Percentiles rank a stretch among this genome's conserved stretches.
Conservation (phyloP, 2,113 vertebrate genomes). For the Rhinichthys klamathensis region DNA sequence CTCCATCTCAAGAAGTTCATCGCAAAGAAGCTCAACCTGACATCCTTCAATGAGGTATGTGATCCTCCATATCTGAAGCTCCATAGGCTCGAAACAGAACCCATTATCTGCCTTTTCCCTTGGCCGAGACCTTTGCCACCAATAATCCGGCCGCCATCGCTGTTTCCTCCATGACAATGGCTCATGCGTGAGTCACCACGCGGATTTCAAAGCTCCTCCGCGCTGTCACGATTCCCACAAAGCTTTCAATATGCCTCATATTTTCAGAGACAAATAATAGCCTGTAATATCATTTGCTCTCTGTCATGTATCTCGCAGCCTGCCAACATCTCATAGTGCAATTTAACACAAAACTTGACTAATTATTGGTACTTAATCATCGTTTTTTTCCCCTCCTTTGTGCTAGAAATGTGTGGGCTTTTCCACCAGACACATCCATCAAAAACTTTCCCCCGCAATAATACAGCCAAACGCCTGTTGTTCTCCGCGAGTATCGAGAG, state of each 20-base stretch:
- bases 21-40: slow-evolving; percentile 98
- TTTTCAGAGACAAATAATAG: slow-evolving; percentile 37
- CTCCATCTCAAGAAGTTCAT: slow-evolving; percentile 99
- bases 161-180: slow-evolving; percentile 22
- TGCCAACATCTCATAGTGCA: slow-evolving; percentile 43
- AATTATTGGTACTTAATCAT: slow-evolving; percentile 42
- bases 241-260: slow-evolving; percentile 28
- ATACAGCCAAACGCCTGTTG: slow-evolving; percentile 54
- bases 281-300: slow-evolving; percentile 55
- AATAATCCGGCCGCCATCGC: not conserved
- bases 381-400: slow-evolving; percentile 28
- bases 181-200: slow-evolving; percentile 34
- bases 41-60: slow-evolving; percentile 97
- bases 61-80: slow-evolving; percentile 3
- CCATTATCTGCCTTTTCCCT: not conserved
- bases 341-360: slow-evolving; percentile 46
- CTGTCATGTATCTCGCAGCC: slow-evolving; percentile 49
- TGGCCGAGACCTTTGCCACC: not conserved
- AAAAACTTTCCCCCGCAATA: slow-evolving; percentile 39
- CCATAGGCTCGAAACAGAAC: too few species aligned
- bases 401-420: slow-evolving; percentile 48
- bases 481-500: slow-evolving; percentile 34
- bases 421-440: slow-evolving; percentile 35
- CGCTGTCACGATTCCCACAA: slow-evolving; percentile 19
- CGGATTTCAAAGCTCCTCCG: slow-evolving; percentile 28